phyloP scores from a whole-genome alignment of 1,140 invertebrate species.

The Drosophila teissieri region DNA sequence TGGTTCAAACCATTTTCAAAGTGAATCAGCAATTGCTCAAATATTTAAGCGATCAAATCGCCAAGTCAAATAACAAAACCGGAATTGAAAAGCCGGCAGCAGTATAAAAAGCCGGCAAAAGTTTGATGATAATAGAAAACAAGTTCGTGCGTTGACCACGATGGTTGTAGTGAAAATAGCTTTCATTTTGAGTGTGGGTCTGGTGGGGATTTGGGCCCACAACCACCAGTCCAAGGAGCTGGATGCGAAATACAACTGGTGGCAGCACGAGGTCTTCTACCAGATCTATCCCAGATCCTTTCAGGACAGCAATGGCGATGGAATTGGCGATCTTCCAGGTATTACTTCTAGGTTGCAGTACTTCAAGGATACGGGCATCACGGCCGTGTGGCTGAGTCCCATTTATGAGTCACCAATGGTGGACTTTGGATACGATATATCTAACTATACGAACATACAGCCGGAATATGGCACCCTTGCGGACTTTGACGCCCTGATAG shows the following conservation, averaged over 20 bases:
- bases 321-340: slow-evolving; percentile 67
- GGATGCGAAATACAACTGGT: slow-evolving; percentile 55
- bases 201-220: slow-evolving; percentile 1
- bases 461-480: slow-evolving; percentile 89
- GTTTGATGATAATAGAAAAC: slow-evolving; percentile 26
- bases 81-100: slow-evolving; percentile 26
- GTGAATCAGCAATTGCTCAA: slow-evolving; percentile 44
- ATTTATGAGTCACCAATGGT: slow-evolving; percentile 89
- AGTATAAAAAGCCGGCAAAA: slow-evolving; percentile 56
- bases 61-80: slow-evolving; percentile 48
- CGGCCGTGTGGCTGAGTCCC: slow-evolving; percentile 89
- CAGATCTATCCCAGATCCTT: slow-evolving; percentile 72
- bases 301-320: slow-evolving; percentile 67
- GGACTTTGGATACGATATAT: slow-evolving; percentile 89
- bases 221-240: slow-evolving; percentile 7
- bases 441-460: slow-evolving; percentile 89
- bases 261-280: slow-evolving; percentile 71
- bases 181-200: slow-evolving; percentile 17
- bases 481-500: slow-evolving; percentile 89
- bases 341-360: slow-evolving; percentile 86
- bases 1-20: slow-evolving; percentile 21
- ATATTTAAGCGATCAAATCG: slow-evolving; percentile 49
- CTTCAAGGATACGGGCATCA: slow-evolving; percentile 86
- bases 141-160: slow-evolving; percentile 18
- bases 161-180: slow-evolving; percentile 37